A percentile compares a stretch with the other conserved stretches of the same genome.
Evolutionary conservation across 2,113 vertebrate species (phyloP).

Genomic region (Cyprinus carpio): DNA sequence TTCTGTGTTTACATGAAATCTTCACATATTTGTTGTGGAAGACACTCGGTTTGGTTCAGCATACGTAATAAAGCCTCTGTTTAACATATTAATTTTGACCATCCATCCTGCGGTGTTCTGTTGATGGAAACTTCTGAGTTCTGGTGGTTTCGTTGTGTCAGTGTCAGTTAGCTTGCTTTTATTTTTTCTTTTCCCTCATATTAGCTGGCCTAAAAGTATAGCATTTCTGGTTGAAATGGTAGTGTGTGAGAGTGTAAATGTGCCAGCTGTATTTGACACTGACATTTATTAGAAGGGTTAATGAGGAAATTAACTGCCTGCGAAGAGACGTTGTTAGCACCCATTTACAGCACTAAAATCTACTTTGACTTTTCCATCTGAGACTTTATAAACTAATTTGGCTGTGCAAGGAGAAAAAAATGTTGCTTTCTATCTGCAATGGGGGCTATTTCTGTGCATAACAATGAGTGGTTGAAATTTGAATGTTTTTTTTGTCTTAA

Average conservation of each 20-base stretch:
- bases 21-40: constrained; percentile 18
- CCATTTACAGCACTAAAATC: constrained; percentile 65
- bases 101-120: not conserved
- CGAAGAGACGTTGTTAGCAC: constrained; percentile 69
- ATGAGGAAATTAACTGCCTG: constrained; percentile 64
- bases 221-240: constrained; percentile 40
- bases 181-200: not conserved
- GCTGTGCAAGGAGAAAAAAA: constrained; percentile 40
- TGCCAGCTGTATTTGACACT: constrained; percentile 55
- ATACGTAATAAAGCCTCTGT: constrained; percentile 14
- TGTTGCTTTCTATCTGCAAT: constrained; percentile 18
- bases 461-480: not conserved
- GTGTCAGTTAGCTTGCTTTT: not conserved
- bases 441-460: not conserved
- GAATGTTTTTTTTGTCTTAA: not conserved
- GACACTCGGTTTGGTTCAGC: constrained; percentile 6
- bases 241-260: constrained; percentile 12
- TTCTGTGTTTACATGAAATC: not conserved
- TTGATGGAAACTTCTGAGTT: constrained; percentile 37
- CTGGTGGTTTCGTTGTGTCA: constrained; percentile 13
- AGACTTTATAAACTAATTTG: constrained; percentile 11
- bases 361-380: constrained; percentile 53
- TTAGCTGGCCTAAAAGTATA: constrained; percentile 15
- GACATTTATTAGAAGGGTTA: constrained; percentile 73
- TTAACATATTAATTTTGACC: constrained; percentile 12